Conservation (phyloP, 2,888 invertebrate species). For the Calliopum simillimum region DNA sequence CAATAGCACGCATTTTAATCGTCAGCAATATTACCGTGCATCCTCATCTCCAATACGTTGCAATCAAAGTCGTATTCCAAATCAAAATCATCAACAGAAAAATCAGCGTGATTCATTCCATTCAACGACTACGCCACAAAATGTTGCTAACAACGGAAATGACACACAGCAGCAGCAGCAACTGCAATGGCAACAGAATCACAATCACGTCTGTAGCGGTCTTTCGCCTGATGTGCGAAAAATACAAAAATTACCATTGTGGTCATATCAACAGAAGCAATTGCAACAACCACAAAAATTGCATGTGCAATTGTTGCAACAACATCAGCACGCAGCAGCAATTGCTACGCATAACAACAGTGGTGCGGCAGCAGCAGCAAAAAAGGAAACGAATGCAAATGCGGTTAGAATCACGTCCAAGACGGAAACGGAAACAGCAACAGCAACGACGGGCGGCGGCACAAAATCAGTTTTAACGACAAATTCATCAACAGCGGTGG, state of each 20-base stretch:
- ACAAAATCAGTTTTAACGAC: slow-evolving; percentile 22
- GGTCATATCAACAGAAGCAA: slow-evolving; percentile 50
- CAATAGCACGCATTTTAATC: slow-evolving; percentile 39
- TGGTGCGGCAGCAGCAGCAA: slow-evolving; percentile 27
- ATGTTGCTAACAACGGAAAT: slow-evolving; percentile 35
- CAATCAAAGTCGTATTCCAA: slow-evolving; percentile 38
- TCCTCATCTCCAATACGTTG: slow-evolving; percentile 43
- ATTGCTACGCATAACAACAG: slow-evolving; percentile 46
- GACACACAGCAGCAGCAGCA: slow-evolving; percentile 28
- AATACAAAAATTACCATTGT: slow-evolving; percentile 50
- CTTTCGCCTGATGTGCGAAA: slow-evolving; percentile 50
- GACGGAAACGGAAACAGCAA: slow-evolving; percentile 39
- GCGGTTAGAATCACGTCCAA: slow-evolving; percentile 41
- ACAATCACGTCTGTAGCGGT: slow-evolving; percentile 35
- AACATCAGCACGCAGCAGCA: slow-evolving; percentile 48
- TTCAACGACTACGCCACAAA: slow-evolving; percentile 19
- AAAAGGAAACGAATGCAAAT: slow-evolving; percentile 44
- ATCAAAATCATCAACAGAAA: slow-evolving; percentile 45
- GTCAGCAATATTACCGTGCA: slow-evolving; percentile 41
- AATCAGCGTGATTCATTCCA: slow-evolving; percentile 34
- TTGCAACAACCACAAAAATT: slow-evolving; percentile 51
- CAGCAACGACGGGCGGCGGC: slow-evolving; percentile 22
- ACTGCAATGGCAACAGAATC: slow-evolving; percentile 20
- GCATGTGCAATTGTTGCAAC: slow-evolving; percentile 51
- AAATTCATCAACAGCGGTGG: slow-evolving; percentile 28